Percentiles rank a stretch among this genome's conserved stretches.
Evolutionary conservation across 2,888 invertebrate genomes (phyloP).

Genomic region (Trilocha varians): DNA sequence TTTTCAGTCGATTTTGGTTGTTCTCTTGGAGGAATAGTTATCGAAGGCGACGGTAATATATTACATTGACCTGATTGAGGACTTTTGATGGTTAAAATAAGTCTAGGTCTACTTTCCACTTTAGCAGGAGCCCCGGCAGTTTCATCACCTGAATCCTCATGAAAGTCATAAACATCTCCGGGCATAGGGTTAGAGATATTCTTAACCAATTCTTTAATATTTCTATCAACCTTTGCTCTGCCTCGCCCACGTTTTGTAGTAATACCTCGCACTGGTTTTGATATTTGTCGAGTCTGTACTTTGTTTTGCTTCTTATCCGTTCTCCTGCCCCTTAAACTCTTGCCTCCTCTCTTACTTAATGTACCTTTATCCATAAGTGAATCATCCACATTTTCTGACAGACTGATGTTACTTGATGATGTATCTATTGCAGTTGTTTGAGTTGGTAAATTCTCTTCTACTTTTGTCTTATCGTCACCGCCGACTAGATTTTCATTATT

Average conservation of each 20-base stretch:
- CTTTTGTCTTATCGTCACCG: not conserved
- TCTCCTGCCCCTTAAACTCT: constrained; percentile 55
- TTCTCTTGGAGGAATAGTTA: constrained; percentile 53
- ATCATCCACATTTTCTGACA: constrained; percentile 18
- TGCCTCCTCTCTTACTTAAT: constrained; percentile 44
- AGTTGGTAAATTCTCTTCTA: not conserved
- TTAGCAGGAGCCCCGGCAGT: constrained; percentile 54
- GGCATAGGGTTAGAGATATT: constrained; percentile 74
- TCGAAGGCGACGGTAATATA: constrained; percentile 50
- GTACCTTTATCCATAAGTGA: constrained; percentile 23
- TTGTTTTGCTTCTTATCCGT: constrained; percentile 47
- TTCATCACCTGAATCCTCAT: constrained; percentile 91
- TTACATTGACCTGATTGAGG: constrained; percentile 66
- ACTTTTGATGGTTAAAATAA: constrained; percentile 87
- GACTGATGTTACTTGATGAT: not conserved
- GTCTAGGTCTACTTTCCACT: constrained; percentile 77
- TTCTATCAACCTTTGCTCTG: constrained; percentile 68
- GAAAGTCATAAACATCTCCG: constrained; percentile 91
- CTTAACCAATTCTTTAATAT: constrained; percentile 54
- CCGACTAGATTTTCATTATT: not conserved
- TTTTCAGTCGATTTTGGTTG: constrained; percentile 42
- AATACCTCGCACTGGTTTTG: constrained; percentile 49
- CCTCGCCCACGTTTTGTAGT: constrained; percentile 63
- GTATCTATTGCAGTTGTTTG: constrained; percentile 7
- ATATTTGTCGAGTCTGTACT: constrained; percentile 62